A percentile compares a stretch with the other conserved stretches of the same genome.
phyloP scores from a whole-genome alignment of 64 coral and sea anemone genomes.

The Montipora foliosa region DNA sequence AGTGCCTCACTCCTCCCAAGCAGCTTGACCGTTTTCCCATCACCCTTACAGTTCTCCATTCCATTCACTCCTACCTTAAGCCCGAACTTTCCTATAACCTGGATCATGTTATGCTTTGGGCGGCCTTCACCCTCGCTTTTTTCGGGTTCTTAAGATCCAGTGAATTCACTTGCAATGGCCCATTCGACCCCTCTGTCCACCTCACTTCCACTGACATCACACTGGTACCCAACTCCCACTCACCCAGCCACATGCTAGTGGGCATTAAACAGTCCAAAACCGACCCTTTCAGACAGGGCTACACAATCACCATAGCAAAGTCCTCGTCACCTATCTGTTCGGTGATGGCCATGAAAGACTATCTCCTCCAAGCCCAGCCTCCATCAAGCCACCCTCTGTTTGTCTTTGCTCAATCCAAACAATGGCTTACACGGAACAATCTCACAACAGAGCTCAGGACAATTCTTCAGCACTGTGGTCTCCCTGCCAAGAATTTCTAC shows the following conservation, averaged over 20 bases:
- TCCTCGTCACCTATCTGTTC: slow-evolving; percentile 12
- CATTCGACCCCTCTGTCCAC: not conserved
- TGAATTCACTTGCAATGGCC: slow-evolving; percentile 62
- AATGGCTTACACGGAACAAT: slow-evolving; percentile 19
- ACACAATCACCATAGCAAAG: slow-evolving; percentile 38
- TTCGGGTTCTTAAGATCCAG: slow-evolving; percentile 62
- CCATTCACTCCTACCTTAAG: slow-evolving; percentile 18
- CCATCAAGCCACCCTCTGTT: slow-evolving; percentile 28
- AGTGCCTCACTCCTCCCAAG: slow-evolving; percentile 6
- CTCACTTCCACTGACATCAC: not conserved
- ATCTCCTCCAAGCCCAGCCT: not conserved
- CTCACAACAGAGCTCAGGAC: slow-evolving; percentile 41
- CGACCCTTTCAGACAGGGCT: slow-evolving; percentile 43
- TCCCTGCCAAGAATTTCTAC: slow-evolving; percentile 9
- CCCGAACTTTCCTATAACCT: not conserved
- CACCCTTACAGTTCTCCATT: slow-evolving; percentile 19
- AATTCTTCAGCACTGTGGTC: slow-evolving; percentile 22
- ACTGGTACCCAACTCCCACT: not conserved
- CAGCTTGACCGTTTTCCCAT: slow-evolving; percentile 22
- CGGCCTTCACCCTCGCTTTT: slow-evolving; percentile 64
- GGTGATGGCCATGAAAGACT: not conserved
- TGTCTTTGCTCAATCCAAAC: not conserved
- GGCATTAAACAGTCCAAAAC: slow-evolving; percentile 39
- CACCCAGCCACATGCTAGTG: not conserved
- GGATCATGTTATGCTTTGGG: slow-evolving; percentile 66